A percentile compares a stretch with the other conserved stretches of the same genome.
Evolutionary conservation across 2,888 invertebrate genomes (phyloP).

Genomic region (Phyllotreta cruciferae): DNA sequence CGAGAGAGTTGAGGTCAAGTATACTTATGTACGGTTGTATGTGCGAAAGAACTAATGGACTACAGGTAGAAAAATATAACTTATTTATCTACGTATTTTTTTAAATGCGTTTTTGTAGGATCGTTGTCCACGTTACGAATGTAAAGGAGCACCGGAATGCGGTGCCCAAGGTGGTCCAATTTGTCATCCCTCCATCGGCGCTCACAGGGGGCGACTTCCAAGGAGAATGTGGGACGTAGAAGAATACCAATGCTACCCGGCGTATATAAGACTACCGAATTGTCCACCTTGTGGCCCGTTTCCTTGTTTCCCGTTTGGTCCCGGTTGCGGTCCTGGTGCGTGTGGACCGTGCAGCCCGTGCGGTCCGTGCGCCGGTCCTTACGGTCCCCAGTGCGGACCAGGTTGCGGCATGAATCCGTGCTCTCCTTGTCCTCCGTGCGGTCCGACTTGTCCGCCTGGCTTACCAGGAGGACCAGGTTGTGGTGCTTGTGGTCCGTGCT

Average conservation of each 20-base stretch:
- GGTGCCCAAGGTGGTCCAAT: slow-evolving; percentile 59
- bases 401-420: too few relatives aligned
- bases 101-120: slow-evolving; percentile 48
- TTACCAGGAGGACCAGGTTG: slow-evolving; percentile 29
- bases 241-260: slow-evolving; percentile 55
- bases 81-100: background rate
- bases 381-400: too few relatives aligned
- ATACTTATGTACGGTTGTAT: slow-evolving; percentile 64
- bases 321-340: background rate
- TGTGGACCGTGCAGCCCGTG: background rate
- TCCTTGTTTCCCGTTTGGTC: too few relatives aligned
- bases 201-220: background rate
- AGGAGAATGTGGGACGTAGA: slow-evolving; percentile 40
- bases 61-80: slow-evolving; percentile 56
- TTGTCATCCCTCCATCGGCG: slow-evolving; percentile 57
- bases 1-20: slow-evolving; percentile 64
- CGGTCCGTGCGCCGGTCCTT: background rate
- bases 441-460: background rate
- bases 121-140: slow-evolving; percentile 64
- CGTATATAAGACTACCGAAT: slow-evolving; percentile 46
- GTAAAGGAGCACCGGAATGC: slow-evolving; percentile 62
- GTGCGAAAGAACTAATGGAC: slow-evolving; percentile 66
- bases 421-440: background rate
- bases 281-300: slow-evolving; percentile 33
- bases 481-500: slow-evolving; percentile 41